Percentiles rank a stretch among this genome's conserved stretches.
Evolutionary conservation across 2,797 vertebrate species (phyloP).

Genomic region (Microctenopoma steveboyesi): DNA sequence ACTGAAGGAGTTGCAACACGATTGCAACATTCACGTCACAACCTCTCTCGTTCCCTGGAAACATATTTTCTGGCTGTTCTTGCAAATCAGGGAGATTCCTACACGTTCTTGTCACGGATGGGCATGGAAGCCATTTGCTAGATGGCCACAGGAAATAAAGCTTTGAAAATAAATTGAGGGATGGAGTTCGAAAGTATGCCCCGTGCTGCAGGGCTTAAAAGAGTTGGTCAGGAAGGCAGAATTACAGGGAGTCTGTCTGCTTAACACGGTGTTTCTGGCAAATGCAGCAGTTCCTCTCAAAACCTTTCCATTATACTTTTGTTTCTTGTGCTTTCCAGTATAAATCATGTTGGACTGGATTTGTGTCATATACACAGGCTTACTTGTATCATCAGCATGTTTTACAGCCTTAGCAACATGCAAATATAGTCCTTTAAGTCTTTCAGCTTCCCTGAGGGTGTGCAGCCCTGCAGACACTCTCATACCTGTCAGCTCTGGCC

Average conservation of each 20-base stretch:
- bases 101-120: conserved; percentile 61
- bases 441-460: conserved; percentile 26
- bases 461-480: conserved; percentile 26
- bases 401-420: conserved; percentile 25
- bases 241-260: conserved; percentile 48
- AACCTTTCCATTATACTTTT: conserved; percentile 37
- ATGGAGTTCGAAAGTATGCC: conserved; percentile 65
- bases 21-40: conserved; percentile 28
- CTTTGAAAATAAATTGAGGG: conserved; percentile 69
- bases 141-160: conserved; percentile 65
- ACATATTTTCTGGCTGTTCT: conserved; percentile 44
- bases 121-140: conserved; percentile 51
- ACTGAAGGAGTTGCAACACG: conserved; percentile 22
- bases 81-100: conserved; percentile 56
- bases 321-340: conserved; percentile 24
- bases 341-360: conserved; percentile 33
- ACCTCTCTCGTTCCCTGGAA: conserved; percentile 22
- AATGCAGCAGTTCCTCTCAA: conserved; percentile 39
- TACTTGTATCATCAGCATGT: conserved; percentile 30
- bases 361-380: conserved; percentile 28
- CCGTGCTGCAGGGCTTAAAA: conserved; percentile 57
- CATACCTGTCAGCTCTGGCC: conserved; percentile 55
- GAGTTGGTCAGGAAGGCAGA: conserved; percentile 63
- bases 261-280: conserved; percentile 52
- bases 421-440: conserved; percentile 25